phyloP scores from a whole-genome alignment of 2,888 invertebrate genomes.

The Cotesia congregata region DNA sequence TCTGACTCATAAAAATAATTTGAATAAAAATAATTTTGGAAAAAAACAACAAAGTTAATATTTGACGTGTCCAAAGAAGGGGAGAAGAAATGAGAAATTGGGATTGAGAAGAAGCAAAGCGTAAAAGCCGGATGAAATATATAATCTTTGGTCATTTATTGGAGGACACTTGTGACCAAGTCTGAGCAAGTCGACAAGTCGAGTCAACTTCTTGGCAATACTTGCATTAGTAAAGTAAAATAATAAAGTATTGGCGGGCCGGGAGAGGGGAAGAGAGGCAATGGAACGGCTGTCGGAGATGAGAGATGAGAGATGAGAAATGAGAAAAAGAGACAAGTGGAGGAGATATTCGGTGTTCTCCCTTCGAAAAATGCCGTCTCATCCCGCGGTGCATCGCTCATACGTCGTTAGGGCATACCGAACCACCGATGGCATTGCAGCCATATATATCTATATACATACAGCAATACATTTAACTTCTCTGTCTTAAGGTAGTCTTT shows the following conservation, averaged over 20 bases:
- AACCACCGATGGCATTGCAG: slow-evolving; percentile 30
- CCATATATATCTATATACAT: not conserved
- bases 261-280: slow-evolving; percentile 15
- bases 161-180: slow-evolving; percentile 22
- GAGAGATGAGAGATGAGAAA: slow-evolving; percentile 3
- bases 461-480: not conserved
- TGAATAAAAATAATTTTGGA: not conserved
- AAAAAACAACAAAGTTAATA: not conserved
- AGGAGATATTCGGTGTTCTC: slow-evolving; percentile 24
- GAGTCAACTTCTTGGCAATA: too few species aligned
- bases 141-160: slow-evolving; percentile 35
- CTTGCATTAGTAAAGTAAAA: not conserved
- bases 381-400: slow-evolving; percentile 46
- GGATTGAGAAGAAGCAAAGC: slow-evolving; percentile 13
- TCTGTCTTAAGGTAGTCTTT: slow-evolving; percentile 13
- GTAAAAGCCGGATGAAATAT: slow-evolving; percentile 12
- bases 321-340: slow-evolving; percentile 21
- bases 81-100: slow-evolving; percentile 13
- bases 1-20: too few species aligned
- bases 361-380: slow-evolving; percentile 41
- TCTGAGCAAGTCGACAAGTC: not conserved
- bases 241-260: not conserved
- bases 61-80: not conserved
- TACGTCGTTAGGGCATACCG: slow-evolving; percentile 51
- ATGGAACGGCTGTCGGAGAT: slow-evolving; percentile 1